phyloP scores from a whole-genome alignment of 2,888 invertebrate genomes.

The Ptychoptera contaminata region DNA sequence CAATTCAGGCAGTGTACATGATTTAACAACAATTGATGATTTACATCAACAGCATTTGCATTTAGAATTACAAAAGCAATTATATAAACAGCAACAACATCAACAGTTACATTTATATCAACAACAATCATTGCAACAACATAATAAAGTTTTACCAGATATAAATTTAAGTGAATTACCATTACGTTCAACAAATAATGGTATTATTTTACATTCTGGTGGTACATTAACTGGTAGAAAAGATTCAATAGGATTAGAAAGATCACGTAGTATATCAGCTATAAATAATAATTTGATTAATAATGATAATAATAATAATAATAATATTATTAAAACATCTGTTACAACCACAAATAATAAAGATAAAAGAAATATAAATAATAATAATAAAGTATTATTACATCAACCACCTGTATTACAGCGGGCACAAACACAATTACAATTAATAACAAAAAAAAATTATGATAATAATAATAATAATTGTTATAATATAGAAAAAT shows the following conservation, averaged over 20 bases:
- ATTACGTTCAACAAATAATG: conserved; percentile 66
- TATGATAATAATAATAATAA: not conserved
- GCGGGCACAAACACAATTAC: conserved; percentile 7
- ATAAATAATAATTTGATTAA: conserved; percentile 1
- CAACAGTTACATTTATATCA: not conserved
- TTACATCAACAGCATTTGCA: conserved; percentile 13
- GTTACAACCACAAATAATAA: no score
- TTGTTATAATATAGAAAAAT: not conserved
- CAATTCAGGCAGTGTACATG: conserved; percentile 21
- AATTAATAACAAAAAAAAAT: conserved; percentile 3
- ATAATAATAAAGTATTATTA: no score
- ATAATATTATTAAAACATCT: not conserved
- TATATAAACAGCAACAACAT: conserved; percentile 11
- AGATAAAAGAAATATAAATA: no score
- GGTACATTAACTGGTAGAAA: conserved; percentile 66
- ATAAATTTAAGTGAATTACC: conserved; percentile 35
- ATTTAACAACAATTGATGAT: conserved; percentile 11
- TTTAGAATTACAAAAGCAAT: conserved; percentile 11
- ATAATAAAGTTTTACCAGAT: conserved; percentile 51
- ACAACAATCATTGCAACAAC: conserved; percentile 6
- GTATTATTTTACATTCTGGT: conserved; percentile 64
- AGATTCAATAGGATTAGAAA: conserved; percentile 9
- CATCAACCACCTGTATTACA: conserved; percentile 2
- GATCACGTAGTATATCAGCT: conserved; percentile 8
- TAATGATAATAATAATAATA: no score